A percentile compares a stretch with the other conserved stretches of the same genome.
Conservation (phyloP, 2,113 vertebrate genomes). For the Cygnus atratus region DNA sequence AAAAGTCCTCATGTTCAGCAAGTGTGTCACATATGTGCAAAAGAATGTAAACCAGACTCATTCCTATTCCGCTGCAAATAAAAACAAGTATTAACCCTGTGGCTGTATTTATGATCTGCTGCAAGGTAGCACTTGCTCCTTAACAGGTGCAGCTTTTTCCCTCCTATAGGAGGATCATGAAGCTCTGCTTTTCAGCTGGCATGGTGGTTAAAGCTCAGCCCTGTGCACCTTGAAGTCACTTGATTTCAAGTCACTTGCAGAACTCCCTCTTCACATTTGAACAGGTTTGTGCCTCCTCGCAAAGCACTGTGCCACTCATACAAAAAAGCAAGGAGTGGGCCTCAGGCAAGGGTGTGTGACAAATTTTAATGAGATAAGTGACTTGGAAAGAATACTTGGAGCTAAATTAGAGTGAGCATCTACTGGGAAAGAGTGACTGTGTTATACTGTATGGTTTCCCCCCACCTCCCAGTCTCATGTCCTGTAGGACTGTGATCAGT, state of each 20-base stretch:
- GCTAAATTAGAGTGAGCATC: background rate
- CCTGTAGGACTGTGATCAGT: background rate
- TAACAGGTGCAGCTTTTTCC: background rate
- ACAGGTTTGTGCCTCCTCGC: background rate
- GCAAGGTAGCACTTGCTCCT: background rate
- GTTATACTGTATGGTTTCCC: background rate
- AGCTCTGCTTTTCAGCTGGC: background rate
- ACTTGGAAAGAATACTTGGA: slow-evolving; percentile 11
- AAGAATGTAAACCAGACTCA: background rate
- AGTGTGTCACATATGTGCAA: background rate
- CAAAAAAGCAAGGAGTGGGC: background rate
- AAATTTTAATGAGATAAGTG: slow-evolving; percentile 31
- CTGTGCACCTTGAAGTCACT: background rate
- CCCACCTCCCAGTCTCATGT: background rate
- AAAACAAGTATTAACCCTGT: background rate
- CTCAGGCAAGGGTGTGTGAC: background rate
- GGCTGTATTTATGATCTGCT: background rate
- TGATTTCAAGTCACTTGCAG: background rate
- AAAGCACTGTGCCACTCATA: background rate
- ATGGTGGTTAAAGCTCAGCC: background rate
- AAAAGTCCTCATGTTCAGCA: background rate
- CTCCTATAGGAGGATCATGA: background rate
- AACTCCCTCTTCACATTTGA: fast-evolving
- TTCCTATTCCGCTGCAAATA: background rate
- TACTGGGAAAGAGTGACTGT: background rate